Evolutionary conservation across 2,113 vertebrate species (phyloP).

Genomic region (Podilymbus podiceps): DNA sequence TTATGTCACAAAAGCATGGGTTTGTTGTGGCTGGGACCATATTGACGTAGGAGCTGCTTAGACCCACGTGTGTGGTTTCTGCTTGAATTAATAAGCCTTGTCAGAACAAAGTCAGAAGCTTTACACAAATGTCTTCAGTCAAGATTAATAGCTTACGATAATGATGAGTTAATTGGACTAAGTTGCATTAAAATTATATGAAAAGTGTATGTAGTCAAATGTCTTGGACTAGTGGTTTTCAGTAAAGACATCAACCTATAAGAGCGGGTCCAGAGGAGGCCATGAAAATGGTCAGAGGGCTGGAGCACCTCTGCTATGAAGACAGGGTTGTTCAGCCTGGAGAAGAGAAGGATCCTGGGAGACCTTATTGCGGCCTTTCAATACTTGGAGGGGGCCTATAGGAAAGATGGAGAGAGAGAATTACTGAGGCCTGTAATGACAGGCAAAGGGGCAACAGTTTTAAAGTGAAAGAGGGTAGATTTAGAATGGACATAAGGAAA

Average conservation of each 20-base stretch:
- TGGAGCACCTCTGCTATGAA: background rate
- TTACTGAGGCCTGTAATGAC: background rate
- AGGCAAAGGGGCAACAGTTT: background rate
- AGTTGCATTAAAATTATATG: background rate
- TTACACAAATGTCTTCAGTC: background rate
- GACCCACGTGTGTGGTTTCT: background rate
- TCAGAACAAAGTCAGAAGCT: background rate
- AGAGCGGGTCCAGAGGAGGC: background rate
- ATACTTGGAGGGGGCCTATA: background rate
- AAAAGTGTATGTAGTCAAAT: background rate
- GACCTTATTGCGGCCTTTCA: background rate
- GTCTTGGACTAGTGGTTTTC: background rate
- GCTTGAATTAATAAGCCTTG: background rate
- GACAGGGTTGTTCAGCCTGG: background rate
- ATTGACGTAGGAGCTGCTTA: accelerated
- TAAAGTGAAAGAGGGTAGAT: background rate
- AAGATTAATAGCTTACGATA: background rate
- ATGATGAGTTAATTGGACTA: background rate
- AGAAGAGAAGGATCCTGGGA: background rate
- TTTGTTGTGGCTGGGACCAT: accelerated
- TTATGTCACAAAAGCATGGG: accelerated
- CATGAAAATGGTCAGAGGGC: background rate
- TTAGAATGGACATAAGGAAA: background rate
- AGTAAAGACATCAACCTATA: background rate
- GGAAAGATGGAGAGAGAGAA: background rate